Conservation (phyloP, 2,797 vertebrate species). For the Myotis myotis region DNA sequence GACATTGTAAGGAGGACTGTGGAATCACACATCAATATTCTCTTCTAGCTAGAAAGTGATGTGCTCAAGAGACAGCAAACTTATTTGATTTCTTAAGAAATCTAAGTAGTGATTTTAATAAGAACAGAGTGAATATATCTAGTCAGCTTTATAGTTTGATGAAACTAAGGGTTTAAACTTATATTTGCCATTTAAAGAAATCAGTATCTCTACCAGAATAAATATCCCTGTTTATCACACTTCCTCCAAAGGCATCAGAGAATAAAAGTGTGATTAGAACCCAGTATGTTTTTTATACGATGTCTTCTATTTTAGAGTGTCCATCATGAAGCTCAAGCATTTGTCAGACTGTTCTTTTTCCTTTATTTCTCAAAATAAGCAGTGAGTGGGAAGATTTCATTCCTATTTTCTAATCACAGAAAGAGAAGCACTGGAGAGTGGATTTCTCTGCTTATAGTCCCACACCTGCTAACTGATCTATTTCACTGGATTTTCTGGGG, state of each 20-base stretch:
- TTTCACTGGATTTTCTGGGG: slow-evolving; percentile 36
- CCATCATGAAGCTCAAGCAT: slow-evolving; percentile 63
- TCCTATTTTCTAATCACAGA: slow-evolving; percentile 67
- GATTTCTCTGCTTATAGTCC: slow-evolving; percentile 15
- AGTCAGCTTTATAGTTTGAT: slow-evolving; percentile 42
- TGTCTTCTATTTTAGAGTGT: slow-evolving; percentile 60
- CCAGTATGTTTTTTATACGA: slow-evolving; percentile 51
- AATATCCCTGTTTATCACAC: slow-evolving; percentile 54
- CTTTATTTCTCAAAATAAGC: slow-evolving; percentile 77
- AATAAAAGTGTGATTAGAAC: slow-evolving; percentile 57
- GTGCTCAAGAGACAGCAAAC: neutral
- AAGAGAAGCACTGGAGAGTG: slow-evolving; percentile 47
- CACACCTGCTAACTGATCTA: slow-evolving; percentile 14
- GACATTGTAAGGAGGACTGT: neutral
- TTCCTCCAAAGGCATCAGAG: slow-evolving; percentile 32
- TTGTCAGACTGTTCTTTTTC: slow-evolving; percentile 74
- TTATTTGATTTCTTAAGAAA: slow-evolving; percentile 22
- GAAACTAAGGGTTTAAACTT: slow-evolving; percentile 36
- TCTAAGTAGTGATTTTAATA: slow-evolving; percentile 19
- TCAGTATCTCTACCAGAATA: slow-evolving; percentile 32
- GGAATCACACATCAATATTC: neutral
- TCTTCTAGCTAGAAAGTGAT: neutral
- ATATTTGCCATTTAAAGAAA: slow-evolving; percentile 3
- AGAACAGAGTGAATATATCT: slow-evolving; percentile 18
- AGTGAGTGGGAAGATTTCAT: slow-evolving; percentile 62